phyloP scores from a whole-genome alignment of 1,140 invertebrate genomes.

The Leguminivora glycinivorella region DNA sequence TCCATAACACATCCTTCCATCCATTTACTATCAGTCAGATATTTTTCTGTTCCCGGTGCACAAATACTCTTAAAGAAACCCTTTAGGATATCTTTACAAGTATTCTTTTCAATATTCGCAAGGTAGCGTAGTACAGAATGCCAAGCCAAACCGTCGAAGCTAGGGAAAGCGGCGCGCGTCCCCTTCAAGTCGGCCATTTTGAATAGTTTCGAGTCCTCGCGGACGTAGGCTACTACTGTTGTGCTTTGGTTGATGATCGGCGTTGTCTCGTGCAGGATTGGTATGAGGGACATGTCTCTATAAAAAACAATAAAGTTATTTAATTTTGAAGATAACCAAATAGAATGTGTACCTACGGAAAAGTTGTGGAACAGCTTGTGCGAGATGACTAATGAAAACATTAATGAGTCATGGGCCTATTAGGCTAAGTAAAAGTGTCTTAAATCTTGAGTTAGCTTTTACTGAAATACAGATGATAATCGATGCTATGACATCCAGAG shows the following conservation, averaged over 20 bases:
- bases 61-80: constrained; percentile 84
- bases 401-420: no score
- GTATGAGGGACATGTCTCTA: constrained; percentile 81
- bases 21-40: constrained; percentile 38
- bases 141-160: constrained; percentile 83
- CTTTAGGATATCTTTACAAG: constrained; percentile 71
- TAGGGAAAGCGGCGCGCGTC: constrained; percentile 85
- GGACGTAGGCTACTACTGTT: constrained; percentile 85
- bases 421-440: no score
- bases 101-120: constrained; percentile 57
- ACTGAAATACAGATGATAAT: no score
- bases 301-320: constrained; percentile 44
- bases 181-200: constrained; percentile 82
- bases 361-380: no score
- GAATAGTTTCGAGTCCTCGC: constrained; percentile 79
- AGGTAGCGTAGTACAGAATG: constrained; percentile 82
- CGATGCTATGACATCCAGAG: no score
- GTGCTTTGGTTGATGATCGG: constrained; percentile 81
- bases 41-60: constrained; percentile 73
- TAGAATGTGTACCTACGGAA: no score
- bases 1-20: constrained; percentile 55
- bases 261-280: constrained; percentile 84
- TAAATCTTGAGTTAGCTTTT: no score
- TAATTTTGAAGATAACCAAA: no score
- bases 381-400: no score